phyloP scores from a whole-genome alignment of 2,113 vertebrate species.

The Scophthalmus maximus region DNA sequence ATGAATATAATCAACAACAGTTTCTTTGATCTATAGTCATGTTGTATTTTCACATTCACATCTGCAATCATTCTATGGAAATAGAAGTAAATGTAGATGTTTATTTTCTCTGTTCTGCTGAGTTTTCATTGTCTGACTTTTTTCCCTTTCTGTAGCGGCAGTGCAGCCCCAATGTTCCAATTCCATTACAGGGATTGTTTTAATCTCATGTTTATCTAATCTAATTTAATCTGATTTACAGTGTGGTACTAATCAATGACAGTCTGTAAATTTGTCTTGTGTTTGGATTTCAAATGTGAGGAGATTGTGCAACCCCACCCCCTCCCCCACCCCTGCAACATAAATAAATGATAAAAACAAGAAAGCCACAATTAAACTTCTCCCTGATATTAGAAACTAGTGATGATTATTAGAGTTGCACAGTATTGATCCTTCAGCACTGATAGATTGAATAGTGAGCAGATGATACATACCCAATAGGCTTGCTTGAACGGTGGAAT shows the following conservation, averaged over 20 bases:
- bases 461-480: constrained; percentile 77
- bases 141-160: constrained; percentile 2
- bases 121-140: not conserved
- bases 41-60: not conserved
- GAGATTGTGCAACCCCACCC: no score
- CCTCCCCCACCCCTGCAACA: no score
- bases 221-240: constrained; percentile 37
- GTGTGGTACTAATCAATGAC: not conserved
- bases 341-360: no score
- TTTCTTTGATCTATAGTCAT: no score
- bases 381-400: no score
- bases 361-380: no score
- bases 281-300: not conserved
- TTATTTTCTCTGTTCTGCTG: not conserved
- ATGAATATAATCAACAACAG: no score
- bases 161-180: constrained; percentile 19
- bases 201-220: constrained; percentile 25
- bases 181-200: constrained; percentile 46
- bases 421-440: not conserved
- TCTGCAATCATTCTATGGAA: not conserved
- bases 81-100: not conserved
- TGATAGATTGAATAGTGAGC: not conserved
- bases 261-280: constrained; percentile 1
- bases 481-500: constrained; percentile 80
- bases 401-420: not conserved